Conservation (phyloP, 2,797 vertebrate genomes). For the Macropodus opercularis region DNA sequence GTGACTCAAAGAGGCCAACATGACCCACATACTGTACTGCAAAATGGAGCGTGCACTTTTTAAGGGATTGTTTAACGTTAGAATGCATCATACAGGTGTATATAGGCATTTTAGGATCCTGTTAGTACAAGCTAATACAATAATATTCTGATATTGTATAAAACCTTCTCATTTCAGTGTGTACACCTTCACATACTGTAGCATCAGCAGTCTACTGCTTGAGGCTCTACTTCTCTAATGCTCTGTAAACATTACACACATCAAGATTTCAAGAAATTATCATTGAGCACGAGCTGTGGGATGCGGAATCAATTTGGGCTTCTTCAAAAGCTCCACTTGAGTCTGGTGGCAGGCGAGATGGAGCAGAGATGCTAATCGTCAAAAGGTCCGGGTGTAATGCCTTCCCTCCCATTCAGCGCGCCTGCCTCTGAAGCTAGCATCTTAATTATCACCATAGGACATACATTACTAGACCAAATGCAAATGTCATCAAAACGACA, state of each 20-base stretch:
- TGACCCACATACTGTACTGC: too few species aligned
- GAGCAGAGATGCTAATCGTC: conserved; percentile 75
- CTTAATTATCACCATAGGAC: conserved; percentile 81
- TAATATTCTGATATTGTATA: background rate
- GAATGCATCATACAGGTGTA: background rate
- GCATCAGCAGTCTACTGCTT: conserved; percentile 20
- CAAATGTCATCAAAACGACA: conserved; percentile 76
- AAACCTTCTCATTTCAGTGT: conserved; percentile 17
- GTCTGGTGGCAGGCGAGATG: conserved; percentile 62
- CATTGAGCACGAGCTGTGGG: conserved; percentile 37
- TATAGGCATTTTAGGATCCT: background rate
- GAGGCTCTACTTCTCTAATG: conserved; percentile 24
- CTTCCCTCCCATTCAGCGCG: conserved; percentile 70
- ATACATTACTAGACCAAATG: conserved; percentile 77
- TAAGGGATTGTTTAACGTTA: background rate
- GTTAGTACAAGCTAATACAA: conserved; percentile 1
- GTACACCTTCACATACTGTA: conserved; percentile 28
- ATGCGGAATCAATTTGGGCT: conserved; percentile 77
- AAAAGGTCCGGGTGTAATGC: conserved; percentile 77
- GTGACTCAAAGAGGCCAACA: background rate
- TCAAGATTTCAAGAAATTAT: conserved; percentile 64
- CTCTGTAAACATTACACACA: conserved; percentile 73
- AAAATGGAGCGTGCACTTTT: background rate
- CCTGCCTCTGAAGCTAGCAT: conserved; percentile 66
- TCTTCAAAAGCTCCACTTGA: conserved; percentile 81